A percentile compares a stretch with the other conserved stretches of the same genome.
phyloP scores from a whole-genome alignment of 2,113 vertebrate species.

The Pycnonotus jocosus region DNA sequence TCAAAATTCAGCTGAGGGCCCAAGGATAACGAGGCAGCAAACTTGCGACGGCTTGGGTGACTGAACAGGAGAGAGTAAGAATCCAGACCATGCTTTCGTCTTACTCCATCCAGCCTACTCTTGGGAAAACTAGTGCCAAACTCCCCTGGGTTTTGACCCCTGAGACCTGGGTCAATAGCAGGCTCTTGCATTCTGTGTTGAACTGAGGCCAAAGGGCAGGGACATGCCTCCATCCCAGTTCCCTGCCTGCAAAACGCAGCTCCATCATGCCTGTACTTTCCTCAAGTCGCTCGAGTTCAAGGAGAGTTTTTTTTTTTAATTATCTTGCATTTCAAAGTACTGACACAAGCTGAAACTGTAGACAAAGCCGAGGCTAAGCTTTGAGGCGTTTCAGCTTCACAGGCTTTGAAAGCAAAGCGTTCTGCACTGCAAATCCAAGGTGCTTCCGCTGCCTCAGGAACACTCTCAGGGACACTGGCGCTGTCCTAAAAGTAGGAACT shows the following conservation, averaged over 20 bases:
- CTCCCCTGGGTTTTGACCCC: background rate
- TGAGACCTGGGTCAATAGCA: background rate
- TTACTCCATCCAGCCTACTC: background rate
- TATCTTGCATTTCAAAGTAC: constrained; percentile 37
- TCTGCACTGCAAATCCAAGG: background rate
- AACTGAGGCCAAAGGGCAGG: background rate
- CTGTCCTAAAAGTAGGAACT: background rate
- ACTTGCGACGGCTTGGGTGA: background rate
- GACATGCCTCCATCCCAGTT: background rate
- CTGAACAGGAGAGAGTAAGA: background rate
- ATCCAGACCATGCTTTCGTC: background rate
- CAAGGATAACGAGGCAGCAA: background rate
- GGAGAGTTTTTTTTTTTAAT: too few relatives aligned
- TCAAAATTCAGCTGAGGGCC: background rate
- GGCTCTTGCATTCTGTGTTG: background rate
- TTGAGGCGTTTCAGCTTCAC: background rate
- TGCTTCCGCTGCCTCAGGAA: background rate
- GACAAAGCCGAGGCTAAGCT: constrained; percentile 11
- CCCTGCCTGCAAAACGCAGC: background rate
- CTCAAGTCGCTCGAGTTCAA: background rate
- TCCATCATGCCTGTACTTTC: background rate
- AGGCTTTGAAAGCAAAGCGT: background rate
- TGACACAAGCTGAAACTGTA: background rate
- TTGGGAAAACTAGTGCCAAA: background rate
- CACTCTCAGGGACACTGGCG: background rate